Base-by-base conservation (phyloP, 2,888 invertebrate species). In the Tipula vernalis region DNA sequence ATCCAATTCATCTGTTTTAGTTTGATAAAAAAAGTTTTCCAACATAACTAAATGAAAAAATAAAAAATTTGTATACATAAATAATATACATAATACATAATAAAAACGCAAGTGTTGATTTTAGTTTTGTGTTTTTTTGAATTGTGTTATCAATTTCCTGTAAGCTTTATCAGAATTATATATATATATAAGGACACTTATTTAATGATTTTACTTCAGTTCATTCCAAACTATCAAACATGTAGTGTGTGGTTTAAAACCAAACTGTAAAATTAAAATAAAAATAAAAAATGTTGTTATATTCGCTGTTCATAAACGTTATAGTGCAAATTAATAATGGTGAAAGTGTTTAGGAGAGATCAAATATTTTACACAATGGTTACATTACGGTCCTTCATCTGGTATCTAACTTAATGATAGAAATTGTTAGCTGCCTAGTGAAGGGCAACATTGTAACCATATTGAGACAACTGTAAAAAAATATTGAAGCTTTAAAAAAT, bases 381-480 rank as follows among this genome's bases (percentile, higher is more conserved):
- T 84, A 84, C 84, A 84, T 84, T 84, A 39, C 84, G 84, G 84
- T 84, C 84, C 84, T 84, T 84, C 84, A 84, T 84, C 84, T 84
- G 84, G 84, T 84, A 84, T 41, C 84, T 84, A 84, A 84, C 84
- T 84, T 84, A 41, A 84, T n/a, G 41, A 84, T 39, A 15, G 15
- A 84, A 84, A 84, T 36, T 84, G 84, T 84, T 84, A 84, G 84
- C 84, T 84, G 84, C 84, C 84, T 84, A 84, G 84, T 84, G 84
- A 84, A 84, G 84, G 84, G 84, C 84, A 84, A 84, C 84, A 84
- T 84, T 84, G 84, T 84, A 10, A 41, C 18, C 84, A 39, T 28
- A 28, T 84, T 39, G 41, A 84, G 13, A 5, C 84, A 84, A 84
- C 84, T 71, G 12, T 71, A 28, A 51, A 44, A 28, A 1, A 28